A percentile compares a stretch with the other conserved stretches of the same genome.
Evolutionary conservation across 2,888 invertebrate genomes (phyloP).

Genomic region (Drosophila kambysellisi): DNA sequence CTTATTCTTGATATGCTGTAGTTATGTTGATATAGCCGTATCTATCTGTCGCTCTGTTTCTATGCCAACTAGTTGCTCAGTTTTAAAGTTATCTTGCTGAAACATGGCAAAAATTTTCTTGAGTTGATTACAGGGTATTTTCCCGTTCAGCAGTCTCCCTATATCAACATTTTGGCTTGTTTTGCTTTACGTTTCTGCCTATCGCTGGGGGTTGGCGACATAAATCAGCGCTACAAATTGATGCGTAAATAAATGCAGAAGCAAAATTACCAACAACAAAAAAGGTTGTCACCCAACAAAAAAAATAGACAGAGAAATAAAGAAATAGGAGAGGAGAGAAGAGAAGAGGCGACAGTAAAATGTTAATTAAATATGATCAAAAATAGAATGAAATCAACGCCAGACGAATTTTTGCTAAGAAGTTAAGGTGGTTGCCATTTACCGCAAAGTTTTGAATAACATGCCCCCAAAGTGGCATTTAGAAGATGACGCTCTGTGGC

Average conservation of each 20-base stretch:
- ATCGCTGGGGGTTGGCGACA: conserved; percentile 55
- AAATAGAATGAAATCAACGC: conserved; percentile 64
- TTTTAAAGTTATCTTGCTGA: background rate
- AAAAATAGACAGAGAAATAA: conserved; percentile 14
- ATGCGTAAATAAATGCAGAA: conserved; percentile 73
- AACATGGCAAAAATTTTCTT: background rate
- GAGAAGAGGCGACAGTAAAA: conserved; percentile 41
- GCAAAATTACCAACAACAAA: conserved; percentile 28
- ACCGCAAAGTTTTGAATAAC: conserved; percentile 57
- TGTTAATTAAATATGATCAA: conserved; percentile 72
- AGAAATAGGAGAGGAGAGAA: background rate
- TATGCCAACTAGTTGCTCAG: background rate
- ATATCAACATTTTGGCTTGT: background rate
- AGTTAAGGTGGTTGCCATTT: conserved; percentile 48
- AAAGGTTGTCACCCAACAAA: conserved; percentile 51
- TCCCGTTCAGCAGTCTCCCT: background rate
- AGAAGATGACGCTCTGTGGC: conserved; percentile 13
- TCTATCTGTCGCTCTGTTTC: background rate
- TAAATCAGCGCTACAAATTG: conserved; percentile 77
- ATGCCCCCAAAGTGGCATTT: conserved; percentile 36
- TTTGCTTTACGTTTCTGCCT: conserved; percentile 20
- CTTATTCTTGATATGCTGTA: background rate
- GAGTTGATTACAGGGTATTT: conserved; percentile 1
- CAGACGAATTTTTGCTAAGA: conserved; percentile 16
- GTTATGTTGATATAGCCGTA: background rate